Evolutionary conservation across 2,113 vertebrate species (phyloP), one percentile per base, ranked within the genome.

Genomic region (Archocentrus centrarchus): DNA sequence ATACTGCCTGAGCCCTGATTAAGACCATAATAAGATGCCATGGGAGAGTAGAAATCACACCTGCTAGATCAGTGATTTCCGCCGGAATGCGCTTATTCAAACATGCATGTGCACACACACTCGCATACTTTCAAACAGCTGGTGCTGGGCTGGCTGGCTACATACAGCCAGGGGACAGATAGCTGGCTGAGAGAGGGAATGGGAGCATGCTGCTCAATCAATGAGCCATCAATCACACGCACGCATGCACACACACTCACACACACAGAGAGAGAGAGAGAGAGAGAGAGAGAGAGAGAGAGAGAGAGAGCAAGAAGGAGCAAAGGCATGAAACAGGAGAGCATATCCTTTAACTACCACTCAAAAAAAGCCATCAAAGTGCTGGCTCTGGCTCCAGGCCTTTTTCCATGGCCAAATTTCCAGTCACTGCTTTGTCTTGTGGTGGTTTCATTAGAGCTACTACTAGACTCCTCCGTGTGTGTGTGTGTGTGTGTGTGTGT

Each of bases 361-460:
- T 93, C 87, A 85, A 90, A 87, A 89, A 85, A 93, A 93, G 90
- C 81, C 91, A 93, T 91, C 92, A 93, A 93, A 93, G 91, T 35
- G 78, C 92, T 87, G 91, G 78, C 86, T 90, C 75, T 75, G 64
- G 88, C 89, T 88, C 70, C 58, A 30, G 89, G 87, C 84, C 66
- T 86, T 91, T 92, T 91, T 92, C 89, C 89, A 80, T 50, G 30
- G 89, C 88, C 87, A 89, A 59, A 91, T 89, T 90, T 87, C 75
- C 62, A 73, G 81, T 70, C 81, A 79, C 60, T 57, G 86, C 79
- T 85, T 80, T 88, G 86, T 90, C 84, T 91, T 86, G 85, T 78
- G 91, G 80, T 80, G 76, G 86, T 88, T 92, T 91, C 84, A 88
- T 90, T 86, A 87, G 66, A 84, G 82, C 78, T 88, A 78, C 88